phyloP scores from a whole-genome alignment of 92 coral and sea anemone genomes.

The Meandrina meandrites region DNA sequence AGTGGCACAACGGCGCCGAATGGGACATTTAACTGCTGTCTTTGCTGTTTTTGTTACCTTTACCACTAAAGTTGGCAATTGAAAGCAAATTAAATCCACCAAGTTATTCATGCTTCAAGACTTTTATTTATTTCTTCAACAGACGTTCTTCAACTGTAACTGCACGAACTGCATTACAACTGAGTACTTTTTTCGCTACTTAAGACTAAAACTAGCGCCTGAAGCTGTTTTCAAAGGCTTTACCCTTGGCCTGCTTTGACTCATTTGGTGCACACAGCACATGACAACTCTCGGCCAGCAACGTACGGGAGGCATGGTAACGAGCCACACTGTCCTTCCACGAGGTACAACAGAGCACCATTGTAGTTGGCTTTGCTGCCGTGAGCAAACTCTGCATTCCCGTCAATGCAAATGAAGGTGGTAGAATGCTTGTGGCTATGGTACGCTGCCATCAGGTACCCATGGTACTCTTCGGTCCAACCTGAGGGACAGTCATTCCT shows the following conservation, averaged over 20 bases:
- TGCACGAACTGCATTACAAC: too few species aligned
- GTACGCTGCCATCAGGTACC: constrained; percentile 71
- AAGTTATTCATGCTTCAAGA: too few species aligned
- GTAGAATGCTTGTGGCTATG: constrained; percentile 45
- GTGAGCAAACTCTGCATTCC: constrained; percentile 48
- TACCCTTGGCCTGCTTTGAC: constrained; percentile 16
- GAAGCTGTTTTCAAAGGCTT: not conserved
- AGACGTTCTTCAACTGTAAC: too few species aligned
- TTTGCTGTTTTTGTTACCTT: too few species aligned
- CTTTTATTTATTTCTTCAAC: too few species aligned
- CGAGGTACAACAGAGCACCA: constrained; percentile 62
- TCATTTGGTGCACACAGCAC: constrained; percentile 73
- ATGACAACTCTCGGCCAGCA: constrained; percentile 64
- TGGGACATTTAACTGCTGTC: too few species aligned
- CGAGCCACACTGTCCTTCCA: constrained; percentile 68
- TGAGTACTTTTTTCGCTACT: too few species aligned
- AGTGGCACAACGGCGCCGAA: too few species aligned
- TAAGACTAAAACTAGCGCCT: too few species aligned
- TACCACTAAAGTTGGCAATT: too few species aligned
- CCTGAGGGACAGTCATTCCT: constrained; percentile 52
- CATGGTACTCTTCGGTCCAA: constrained; percentile 64
- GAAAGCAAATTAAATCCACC: too few species aligned
- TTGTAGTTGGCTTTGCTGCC: constrained; percentile 6
- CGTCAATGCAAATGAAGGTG: constrained; percentile 69
- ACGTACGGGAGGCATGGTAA: constrained; percentile 74